These are phyloP conservation scores for Eospalax fontanierii DNA, from an alignment of 2,797 vertebrate species.

Conservation along the genomic window DNA sequence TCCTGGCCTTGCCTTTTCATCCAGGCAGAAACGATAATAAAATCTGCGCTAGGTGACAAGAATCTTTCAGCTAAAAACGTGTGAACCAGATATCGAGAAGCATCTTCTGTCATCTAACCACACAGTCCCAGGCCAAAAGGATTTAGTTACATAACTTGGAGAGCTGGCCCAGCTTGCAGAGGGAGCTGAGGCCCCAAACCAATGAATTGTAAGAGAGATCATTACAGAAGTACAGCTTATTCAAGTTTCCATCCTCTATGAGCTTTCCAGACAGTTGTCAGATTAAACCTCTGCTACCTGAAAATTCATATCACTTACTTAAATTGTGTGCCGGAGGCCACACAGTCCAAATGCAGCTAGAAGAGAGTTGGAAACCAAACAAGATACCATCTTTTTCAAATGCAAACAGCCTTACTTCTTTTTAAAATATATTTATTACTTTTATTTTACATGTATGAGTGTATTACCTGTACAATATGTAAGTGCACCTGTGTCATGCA, in stretches of 20 bases:
- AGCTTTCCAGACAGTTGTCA: slow-evolving; percentile 32
- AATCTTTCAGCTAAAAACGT: slow-evolving; percentile 62
- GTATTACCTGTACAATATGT: no score
- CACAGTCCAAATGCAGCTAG: not conserved
- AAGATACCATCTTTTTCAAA: slow-evolving; percentile 15
- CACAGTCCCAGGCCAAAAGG: not conserved
- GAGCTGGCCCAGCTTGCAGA: slow-evolving; percentile 19
- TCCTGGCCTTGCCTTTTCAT: slow-evolving; percentile 60
- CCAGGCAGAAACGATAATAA: slow-evolving; percentile 68
- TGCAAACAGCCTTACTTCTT: not conserved
- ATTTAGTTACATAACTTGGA: slow-evolving; percentile 75
- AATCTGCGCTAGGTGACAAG: slow-evolving; percentile 69
- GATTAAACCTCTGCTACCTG: slow-evolving; percentile 20
- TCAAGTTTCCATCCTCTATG: slow-evolving; percentile 1
- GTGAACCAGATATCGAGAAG: slow-evolving; percentile 73
- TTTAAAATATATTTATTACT: no score
- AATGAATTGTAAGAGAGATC: slow-evolving; percentile 27
- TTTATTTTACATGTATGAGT: no score
- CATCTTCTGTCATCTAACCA: slow-evolving; percentile 42
- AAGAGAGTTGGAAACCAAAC: not conserved
- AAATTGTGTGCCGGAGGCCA: not conserved
- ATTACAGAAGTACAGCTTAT: slow-evolving; percentile 1
- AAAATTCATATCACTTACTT: not conserved
- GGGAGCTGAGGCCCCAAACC: slow-evolving; percentile 47
- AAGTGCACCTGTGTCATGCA: no score